Conservation (phyloP, 2,888 invertebrate species). For the Caenorhabditis drosophilae region DNA sequence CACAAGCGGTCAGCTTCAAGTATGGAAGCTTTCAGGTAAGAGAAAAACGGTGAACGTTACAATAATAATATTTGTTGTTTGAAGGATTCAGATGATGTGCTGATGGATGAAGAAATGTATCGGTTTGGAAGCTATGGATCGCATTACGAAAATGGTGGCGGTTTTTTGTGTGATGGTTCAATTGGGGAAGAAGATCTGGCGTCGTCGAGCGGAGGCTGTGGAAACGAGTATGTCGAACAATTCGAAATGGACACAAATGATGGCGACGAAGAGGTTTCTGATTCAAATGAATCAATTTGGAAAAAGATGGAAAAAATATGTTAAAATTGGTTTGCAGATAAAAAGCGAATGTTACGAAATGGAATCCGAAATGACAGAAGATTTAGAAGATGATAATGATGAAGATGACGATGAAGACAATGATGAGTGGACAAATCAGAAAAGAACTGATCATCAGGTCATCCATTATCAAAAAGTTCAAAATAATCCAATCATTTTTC, state of each 20-base stretch:
- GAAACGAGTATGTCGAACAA: too few species aligned
- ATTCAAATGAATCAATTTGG: neutral
- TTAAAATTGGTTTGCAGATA: constrained; percentile 3
- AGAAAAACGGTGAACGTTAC: neutral
- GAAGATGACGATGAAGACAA: constrained; percentile 35
- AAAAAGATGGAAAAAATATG: neutral
- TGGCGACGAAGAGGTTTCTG: neutral
- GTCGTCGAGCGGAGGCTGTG: too few species aligned
- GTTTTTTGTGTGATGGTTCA: constrained; percentile 14
- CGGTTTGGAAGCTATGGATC: constrained; percentile 34
- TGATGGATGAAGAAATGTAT: constrained; percentile 32
- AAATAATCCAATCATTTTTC: neutral
- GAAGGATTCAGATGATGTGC: constrained; percentile 19
- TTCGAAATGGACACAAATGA: neutral
- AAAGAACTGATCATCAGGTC: constrained; percentile 25
- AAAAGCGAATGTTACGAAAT: constrained; percentile 8
- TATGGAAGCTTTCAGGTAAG: constrained; percentile 35
- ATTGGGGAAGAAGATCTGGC: constrained; percentile 33
- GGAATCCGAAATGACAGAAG: constrained; percentile 27
- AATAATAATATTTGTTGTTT: neutral
- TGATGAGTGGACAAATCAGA: constrained; percentile 43
- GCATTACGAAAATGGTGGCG: constrained; percentile 11
- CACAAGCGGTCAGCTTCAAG: constrained; percentile 32
- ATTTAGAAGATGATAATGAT: constrained; percentile 13
- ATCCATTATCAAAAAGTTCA: neutral